A percentile compares a stretch with the other conserved stretches of the same genome.
These are phyloP conservation scores for Thera britannica DNA, from an alignment of 2,888 invertebrate genomes.

Conservation along the genomic window DNA sequence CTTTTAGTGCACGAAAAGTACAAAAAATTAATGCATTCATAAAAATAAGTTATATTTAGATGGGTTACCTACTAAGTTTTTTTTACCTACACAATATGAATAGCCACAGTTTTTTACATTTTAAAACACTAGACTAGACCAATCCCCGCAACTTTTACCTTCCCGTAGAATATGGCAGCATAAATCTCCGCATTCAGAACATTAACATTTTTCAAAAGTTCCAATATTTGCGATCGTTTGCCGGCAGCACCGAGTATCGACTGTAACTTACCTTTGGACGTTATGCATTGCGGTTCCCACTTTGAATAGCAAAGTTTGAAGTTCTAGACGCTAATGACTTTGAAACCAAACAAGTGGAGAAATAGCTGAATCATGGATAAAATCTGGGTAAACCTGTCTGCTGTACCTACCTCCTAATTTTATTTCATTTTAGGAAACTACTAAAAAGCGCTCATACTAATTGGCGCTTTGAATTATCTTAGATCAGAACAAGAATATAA, in stretches of 20 bases:
- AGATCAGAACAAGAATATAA: no score
- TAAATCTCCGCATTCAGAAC: slow-evolving; percentile 45
- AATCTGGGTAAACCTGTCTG: background rate
- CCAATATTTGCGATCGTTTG: slow-evolving; percentile 44
- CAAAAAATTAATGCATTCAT: no score
- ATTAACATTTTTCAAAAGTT: slow-evolving; percentile 56
- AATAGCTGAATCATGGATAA: slow-evolving; percentile 7
- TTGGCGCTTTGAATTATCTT: no score
- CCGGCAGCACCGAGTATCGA: slow-evolving; percentile 20
- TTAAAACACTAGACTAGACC: background rate
- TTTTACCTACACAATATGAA: no score
- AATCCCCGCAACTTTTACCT: background rate
- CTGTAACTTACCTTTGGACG: slow-evolving; percentile 25
- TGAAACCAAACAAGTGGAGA: slow-evolving; percentile 16
- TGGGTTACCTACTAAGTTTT: no score
- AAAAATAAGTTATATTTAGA: no score
- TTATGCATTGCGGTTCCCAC: slow-evolving; percentile 20
- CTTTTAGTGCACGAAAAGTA: no score
- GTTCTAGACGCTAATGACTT: slow-evolving; percentile 20
- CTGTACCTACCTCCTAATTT: no score
- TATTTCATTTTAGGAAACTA: no score
- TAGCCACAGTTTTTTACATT: no score
- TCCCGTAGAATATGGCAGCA: slow-evolving; percentile 1
- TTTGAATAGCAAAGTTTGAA: slow-evolving; percentile 23
- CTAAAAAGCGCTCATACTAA: no score